Percentiles rank a stretch among this genome's conserved stretches.
Evolutionary conservation across 2,888 invertebrate species (phyloP).

Genomic region (Nipponacmea schrenckii): DNA sequence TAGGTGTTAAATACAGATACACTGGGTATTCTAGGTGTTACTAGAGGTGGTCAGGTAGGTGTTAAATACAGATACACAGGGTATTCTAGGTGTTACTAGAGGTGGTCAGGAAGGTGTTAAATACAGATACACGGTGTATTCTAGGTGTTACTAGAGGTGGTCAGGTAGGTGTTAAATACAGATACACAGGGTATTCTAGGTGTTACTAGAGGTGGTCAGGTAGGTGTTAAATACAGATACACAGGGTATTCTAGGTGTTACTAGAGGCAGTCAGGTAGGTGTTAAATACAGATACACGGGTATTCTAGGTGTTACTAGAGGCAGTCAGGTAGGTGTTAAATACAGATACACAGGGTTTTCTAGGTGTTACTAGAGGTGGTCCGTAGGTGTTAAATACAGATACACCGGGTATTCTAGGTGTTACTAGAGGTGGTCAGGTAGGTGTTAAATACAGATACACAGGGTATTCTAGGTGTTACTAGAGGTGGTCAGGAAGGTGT

Average conservation of each 20-base stretch:
- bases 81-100: constrained; percentile 56
- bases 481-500: too few species aligned
- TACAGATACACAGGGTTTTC: constrained; percentile 56
- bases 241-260: constrained; percentile 58
- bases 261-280: constrained; percentile 55
- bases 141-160: constrained; percentile 56
- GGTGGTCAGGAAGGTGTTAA: constrained; percentile 57
- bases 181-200: constrained; percentile 58
- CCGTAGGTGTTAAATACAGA: too few species aligned
- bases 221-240: constrained; percentile 54
- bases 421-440: too few species aligned
- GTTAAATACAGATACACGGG: too few species aligned
- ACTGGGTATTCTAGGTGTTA: constrained; percentile 58
- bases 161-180: constrained; percentile 56
- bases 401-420: too few species aligned
- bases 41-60: constrained; percentile 54
- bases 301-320: too few species aligned
- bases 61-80: constrained; percentile 59
- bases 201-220: constrained; percentile 57
- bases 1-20: constrained; percentile 55
- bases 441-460: too few species aligned
- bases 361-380: constrained; percentile 56
- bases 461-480: too few species aligned
- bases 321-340: constrained; percentile 37
- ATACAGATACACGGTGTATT: constrained; percentile 57